Evolutionary conservation across 2,888 invertebrate species (phyloP).

Genomic region (Xestoiulus laeticollis): DNA sequence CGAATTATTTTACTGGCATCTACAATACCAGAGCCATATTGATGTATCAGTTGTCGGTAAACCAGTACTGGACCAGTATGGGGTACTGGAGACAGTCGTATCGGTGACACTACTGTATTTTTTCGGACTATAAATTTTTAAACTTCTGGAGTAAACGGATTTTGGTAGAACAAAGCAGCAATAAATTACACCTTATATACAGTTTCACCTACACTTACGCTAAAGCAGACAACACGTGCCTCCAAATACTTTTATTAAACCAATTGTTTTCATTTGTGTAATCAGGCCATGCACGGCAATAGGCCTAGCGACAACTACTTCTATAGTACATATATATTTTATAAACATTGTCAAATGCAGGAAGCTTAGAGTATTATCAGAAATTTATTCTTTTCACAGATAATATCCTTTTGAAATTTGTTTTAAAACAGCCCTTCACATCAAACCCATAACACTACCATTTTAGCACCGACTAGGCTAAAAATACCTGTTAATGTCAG

Average conservation of each 20-base stretch:
- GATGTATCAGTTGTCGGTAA: neutral
- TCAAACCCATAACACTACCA: neutral
- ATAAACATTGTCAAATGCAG: neutral
- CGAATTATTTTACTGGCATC: conserved; percentile 21
- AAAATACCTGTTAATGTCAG: neutral
- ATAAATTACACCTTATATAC: conserved; percentile 6
- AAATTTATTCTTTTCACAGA: neutral
- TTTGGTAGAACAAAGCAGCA: neutral
- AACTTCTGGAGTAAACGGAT: neutral
- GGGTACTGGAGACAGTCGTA: neutral
- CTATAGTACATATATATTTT: neutral
- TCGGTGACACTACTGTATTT: neutral
- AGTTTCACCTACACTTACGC: conserved; percentile 19
- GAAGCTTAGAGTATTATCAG: neutral
- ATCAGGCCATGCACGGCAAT: conserved; percentile 15
- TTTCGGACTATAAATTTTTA: neutral
- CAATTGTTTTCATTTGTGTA: neutral
- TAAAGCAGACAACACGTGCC: conserved; percentile 8
- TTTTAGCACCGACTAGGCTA: neutral
- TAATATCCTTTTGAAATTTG: neutral
- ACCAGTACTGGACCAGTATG: neutral
- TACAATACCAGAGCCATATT: neutral
- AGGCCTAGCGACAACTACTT: neutral
- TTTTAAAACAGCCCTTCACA: neutral
- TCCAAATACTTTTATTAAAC: neutral